Evolutionary conservation across 2,113 vertebrate genomes (phyloP).

Genomic region (Salvelinus alpinus): DNA sequence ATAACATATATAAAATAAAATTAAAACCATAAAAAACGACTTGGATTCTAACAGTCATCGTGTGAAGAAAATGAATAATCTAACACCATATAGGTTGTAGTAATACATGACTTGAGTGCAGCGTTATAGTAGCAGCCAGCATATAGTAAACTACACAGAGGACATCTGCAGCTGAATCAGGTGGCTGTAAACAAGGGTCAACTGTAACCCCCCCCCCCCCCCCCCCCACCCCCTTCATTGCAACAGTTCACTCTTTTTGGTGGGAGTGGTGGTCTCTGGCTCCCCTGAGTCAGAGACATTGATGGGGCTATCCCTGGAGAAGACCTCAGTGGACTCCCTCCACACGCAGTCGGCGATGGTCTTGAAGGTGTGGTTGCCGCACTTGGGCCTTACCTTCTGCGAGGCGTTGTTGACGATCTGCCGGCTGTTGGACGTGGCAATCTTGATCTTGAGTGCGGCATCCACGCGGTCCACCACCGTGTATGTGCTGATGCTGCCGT

Average conservation of each 20-base stretch:
- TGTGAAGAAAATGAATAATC: conserved; percentile 49
- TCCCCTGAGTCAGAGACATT: conserved; percentile 90
- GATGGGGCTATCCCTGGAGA: conserved; percentile 97
- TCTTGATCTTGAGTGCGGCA: conserved; percentile 96
- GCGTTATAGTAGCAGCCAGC: conserved; percentile 68
- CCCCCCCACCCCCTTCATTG: conserved; percentile 74
- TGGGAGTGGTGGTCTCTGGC: conserved; percentile 87
- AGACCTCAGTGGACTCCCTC: conserved; percentile 97
- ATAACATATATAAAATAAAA: background rate
- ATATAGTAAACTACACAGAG: conserved; percentile 59
- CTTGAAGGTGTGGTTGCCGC: conserved; percentile 89
- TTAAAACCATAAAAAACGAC: conserved; percentile 23
- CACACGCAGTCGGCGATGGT: conserved; percentile 91
- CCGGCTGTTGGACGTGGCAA: conserved; percentile 97
- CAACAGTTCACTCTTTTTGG: conserved; percentile 90
- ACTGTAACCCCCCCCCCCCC: conserved; percentile 63
- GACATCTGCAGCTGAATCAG: conserved; percentile 78
- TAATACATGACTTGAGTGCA: conserved; percentile 71
- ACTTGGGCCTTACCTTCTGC: conserved; percentile 89
- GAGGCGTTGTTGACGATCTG: conserved; percentile 93
- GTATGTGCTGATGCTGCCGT: conserved; percentile 96
- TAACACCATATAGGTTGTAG: conserved; percentile 50
- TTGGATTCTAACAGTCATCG: conserved; percentile 64
- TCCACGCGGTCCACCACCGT: conserved; percentile 97
- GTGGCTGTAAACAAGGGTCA: conserved; percentile 81